Base-by-base conservation (phyloP, 2,797 vertebrate genomes). In the Crocidura indochinensis region DNA sequence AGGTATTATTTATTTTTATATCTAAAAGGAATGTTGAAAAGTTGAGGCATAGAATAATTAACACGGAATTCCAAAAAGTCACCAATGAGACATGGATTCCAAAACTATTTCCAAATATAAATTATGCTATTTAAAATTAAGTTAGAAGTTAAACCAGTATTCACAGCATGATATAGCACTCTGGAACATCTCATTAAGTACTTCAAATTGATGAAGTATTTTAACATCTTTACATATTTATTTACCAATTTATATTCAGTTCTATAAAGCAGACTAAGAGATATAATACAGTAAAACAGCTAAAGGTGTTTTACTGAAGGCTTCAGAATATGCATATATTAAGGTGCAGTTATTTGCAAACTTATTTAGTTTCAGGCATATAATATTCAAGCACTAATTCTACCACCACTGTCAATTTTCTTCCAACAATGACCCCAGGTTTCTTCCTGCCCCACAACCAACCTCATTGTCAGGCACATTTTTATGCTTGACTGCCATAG, bases 141-240 rank as follows among this genome's bases (percentile, higher is more conserved):
- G 8, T 69, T 24, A 74, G 60, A 76, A 84, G 77, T 84, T 53
- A 31, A 83, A 29, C 71, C 27, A 78, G 62, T 14, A 19, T 69
- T 22, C 19, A 6, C 85, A 84, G 81, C 31, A 67, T 91, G 91
- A 86, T 72, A 27, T 8, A 94, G 76, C n/a, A 94, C 49, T 67
- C 85, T 68, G 51, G 67, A 94, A 79, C 53, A 91, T 86, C 76
- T 91, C 93, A 94, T 94, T 95, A 95, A 90, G 85, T 56, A 88
- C 62, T 86, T 75, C 84, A 94, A 17, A 91, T 84, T 95, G 87
- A 95, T 92, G n/a, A 95, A 90, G 65, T 91, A 46, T 49, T 91
- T 92, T 84, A 86, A 75, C 65, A 87, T 47, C 26, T 62, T 75
- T 86, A 95, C 47, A 31, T 38, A 77, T 85, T 90, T 84, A 91